A percentile compares a stretch with the other conserved stretches of the same genome.
Conservation (phyloP, 1,140 invertebrate species). For the Aphis craccivora region DNA sequence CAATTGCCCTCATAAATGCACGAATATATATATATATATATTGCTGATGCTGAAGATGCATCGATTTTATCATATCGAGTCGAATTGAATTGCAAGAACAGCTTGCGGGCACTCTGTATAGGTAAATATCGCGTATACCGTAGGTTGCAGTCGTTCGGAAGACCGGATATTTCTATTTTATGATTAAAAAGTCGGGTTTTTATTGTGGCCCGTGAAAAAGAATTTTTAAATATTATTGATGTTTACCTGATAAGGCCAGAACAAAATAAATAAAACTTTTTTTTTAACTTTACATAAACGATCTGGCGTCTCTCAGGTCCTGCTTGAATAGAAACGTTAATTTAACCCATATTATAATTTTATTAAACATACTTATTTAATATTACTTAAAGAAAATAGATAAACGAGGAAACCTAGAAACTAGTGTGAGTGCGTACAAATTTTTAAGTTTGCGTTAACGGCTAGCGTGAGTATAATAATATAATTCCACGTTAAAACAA, state of each 20-base stretch:
- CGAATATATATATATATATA: not conserved
- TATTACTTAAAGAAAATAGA: not conserved
- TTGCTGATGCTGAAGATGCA: not conserved
- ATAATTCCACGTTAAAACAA: not conserved
- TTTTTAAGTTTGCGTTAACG: not conserved
- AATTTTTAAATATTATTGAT: not conserved
- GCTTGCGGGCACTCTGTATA: not conserved
- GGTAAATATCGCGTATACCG: not conserved
- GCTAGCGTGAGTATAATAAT: no score
- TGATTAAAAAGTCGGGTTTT: slow-evolving; percentile 2
- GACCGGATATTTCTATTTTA: not conserved
- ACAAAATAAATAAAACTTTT: not conserved
- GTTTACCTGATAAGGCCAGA: not conserved
- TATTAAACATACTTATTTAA: not conserved
- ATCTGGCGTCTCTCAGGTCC: not conserved
- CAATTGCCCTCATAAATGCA: not conserved
- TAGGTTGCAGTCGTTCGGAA: not conserved
- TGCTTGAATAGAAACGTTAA: not conserved
- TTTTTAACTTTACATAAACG: not conserved
- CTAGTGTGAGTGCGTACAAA: not conserved
- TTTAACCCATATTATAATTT: not conserved
- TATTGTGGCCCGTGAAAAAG: not conserved
- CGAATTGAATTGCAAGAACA: not conserved
- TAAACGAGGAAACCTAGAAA: not conserved
- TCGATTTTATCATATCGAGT: not conserved